Percentiles rank a stretch among this genome's conserved stretches.
Conservation (phyloP, 2,888 invertebrate genomes). For the Merodon equestris region DNA sequence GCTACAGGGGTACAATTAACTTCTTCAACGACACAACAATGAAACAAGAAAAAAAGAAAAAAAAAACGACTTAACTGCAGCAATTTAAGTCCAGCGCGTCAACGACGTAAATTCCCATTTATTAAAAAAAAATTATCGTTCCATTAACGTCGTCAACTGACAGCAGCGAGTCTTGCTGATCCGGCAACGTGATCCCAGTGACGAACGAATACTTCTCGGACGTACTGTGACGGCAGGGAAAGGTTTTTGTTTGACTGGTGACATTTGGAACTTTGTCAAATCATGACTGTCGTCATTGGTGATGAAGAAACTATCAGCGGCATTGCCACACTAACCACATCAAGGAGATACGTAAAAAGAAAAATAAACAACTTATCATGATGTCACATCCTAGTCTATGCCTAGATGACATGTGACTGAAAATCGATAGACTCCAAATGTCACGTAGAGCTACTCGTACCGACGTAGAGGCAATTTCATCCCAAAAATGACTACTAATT, state of each 20-base stretch:
- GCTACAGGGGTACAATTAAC: slow-evolving; percentile 21
- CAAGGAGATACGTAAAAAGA: no score
- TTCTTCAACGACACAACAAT: neutral
- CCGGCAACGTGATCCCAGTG: slow-evolving; percentile 11
- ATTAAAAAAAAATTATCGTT: slow-evolving; percentile 63
- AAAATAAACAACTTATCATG: no score
- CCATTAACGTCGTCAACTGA: slow-evolving; percentile 59
- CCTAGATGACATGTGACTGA: neutral
- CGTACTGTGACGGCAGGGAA: no score
- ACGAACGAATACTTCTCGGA: slow-evolving; percentile 23
- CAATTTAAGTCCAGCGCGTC: slow-evolving; percentile 59
- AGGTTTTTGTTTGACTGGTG: no score
- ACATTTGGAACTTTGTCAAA: no score
- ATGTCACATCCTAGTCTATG: no score
- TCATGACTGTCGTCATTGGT: no score
- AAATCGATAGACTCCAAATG: slow-evolving; percentile 33
- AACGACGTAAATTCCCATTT: slow-evolving; percentile 57
- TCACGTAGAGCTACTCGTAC: no score
- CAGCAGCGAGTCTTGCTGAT: slow-evolving; percentile 25
- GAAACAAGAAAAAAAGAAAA: slow-evolving; percentile 9
- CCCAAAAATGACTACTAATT: no score
- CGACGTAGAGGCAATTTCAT: no score
- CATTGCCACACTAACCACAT: no score
- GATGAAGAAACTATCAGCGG: no score
- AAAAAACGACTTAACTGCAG: slow-evolving; percentile 37